Base-by-base conservation (phyloP, 2,888 invertebrate genomes). In the Thyatira batis region DNA sequence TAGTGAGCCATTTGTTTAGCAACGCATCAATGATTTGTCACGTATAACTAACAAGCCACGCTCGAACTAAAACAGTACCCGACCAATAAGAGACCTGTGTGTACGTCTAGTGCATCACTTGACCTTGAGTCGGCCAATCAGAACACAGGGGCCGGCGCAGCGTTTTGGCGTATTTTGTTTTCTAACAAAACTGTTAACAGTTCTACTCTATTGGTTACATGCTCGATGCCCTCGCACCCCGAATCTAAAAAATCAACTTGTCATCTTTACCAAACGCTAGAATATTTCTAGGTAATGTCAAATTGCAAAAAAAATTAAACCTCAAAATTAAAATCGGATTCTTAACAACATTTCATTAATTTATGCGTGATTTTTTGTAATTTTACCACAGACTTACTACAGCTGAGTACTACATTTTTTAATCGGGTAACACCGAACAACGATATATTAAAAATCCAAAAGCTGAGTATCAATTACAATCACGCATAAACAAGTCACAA, bases 241-340 rank as follows among this genome's bases (percentile, higher is more conserved):
- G 27, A 27, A 52, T 54, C 20, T 45, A 44, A 23, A 28, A 57
- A 72, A 63, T 70, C 89, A 89, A 90, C 85, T 92, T 90, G 88
- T 83, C 89, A 90, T 88, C 86, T 92, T 89, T 48, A 27, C 86
- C 75, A 67, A 85, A 91, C 90, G 56, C 91, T 92, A 90, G 89
- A 87, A 57, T 53, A 63, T 51, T 63, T 85, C 90, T 92, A 92
- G 90, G 91, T 91, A 92, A 91, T 87, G 89, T 87, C 91, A 91
- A 92, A 90, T 92, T 79, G 89, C 77, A 67, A 65, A 58, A 60
- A 60, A 61, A 65, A 67, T 61, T 57, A 60, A 59, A 61, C 39
- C 39, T 55, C 56, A 60, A 63, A 65, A 61, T 62, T 58, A 63
- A 58, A 62, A 53, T 69, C 65, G 54, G 67, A 58, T 57, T 50